A percentile compares a stretch with the other conserved stretches of the same genome.
Evolutionary conservation across 2,113 vertebrate species (phyloP).

Genomic region (Odontophorus gujanensis): DNA sequence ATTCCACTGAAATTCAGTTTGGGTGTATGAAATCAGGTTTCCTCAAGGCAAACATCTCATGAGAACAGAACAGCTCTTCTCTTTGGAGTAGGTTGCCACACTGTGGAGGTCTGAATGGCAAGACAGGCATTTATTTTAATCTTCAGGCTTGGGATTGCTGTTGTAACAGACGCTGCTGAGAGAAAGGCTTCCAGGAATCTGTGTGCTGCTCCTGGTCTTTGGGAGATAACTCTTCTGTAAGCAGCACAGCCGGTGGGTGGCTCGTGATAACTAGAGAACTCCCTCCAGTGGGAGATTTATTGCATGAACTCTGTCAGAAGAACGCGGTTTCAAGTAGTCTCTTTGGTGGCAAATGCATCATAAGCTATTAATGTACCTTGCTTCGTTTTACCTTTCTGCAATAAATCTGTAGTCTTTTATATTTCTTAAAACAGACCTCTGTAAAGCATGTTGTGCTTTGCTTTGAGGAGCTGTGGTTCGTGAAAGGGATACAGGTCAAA

Average conservation of each 20-base stretch:
- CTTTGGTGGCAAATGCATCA: background rate
- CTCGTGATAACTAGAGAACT: background rate
- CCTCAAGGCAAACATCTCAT: background rate
- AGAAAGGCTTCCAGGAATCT: background rate
- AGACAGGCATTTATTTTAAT: background rate
- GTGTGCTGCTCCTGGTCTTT: background rate
- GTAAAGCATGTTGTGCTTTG: background rate
- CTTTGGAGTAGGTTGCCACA: background rate
- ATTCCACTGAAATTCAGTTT: background rate
- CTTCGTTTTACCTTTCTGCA: background rate
- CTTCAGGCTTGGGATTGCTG: background rate
- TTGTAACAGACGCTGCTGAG: background rate
- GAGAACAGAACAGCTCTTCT: no score
- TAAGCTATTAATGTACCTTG: background rate
- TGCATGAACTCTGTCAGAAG: constrained; percentile 43
- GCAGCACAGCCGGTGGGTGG: background rate
- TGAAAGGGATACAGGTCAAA: background rate
- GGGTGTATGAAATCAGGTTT: background rate
- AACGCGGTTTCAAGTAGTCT: no score
- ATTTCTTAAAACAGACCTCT: background rate
- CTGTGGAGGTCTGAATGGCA: background rate
- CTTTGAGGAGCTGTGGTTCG: background rate
- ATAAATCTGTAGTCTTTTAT: background rate
- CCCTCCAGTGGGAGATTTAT: constrained; percentile 70
- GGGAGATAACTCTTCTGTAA: background rate